Evolutionary conservation across 2,113 vertebrate genomes (phyloP).

Genomic region (Rhabdomys dilectus): DNA sequence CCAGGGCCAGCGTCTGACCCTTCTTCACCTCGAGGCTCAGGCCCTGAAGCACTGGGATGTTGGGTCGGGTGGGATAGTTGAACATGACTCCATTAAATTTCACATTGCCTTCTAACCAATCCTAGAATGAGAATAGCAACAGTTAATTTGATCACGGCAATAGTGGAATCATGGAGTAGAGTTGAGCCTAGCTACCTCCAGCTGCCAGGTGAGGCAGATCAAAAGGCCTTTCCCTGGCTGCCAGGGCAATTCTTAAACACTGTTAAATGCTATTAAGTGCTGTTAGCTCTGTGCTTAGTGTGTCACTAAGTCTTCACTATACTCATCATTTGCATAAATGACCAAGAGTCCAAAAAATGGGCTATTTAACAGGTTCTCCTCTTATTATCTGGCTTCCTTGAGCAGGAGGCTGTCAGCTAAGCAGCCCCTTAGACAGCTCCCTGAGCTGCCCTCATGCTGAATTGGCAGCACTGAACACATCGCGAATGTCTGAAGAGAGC

Average conservation of each 20-base stretch:
- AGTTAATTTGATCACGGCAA: not conserved
- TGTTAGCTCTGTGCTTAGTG: not conserved
- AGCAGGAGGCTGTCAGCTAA: not conserved
- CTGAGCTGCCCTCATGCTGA: not conserved
- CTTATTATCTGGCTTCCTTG: not conserved
- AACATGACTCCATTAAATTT: slow-evolving; percentile 89
- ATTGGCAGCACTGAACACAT: not conserved
- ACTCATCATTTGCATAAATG: not conserved
- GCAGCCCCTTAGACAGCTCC: not conserved
- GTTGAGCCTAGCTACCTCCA: not conserved
- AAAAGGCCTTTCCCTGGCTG: not conserved
- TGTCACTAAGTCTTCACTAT: not conserved
- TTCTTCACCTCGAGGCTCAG: slow-evolving; percentile 92
- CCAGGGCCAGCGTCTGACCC: slow-evolving; percentile 95
- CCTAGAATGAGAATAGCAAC: slow-evolving; percentile 82
- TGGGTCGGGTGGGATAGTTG: slow-evolving; percentile 94
- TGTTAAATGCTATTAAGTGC: not conserved
- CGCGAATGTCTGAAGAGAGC: not conserved
- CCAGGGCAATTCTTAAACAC: not conserved
- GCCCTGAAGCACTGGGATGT: slow-evolving; percentile 92
- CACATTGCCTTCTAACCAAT: slow-evolving; percentile 88
- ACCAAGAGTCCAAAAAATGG: too few species aligned
- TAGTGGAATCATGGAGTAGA: not conserved
- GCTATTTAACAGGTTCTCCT: not conserved
- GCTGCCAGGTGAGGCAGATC: not conserved